These are phyloP conservation scores for Ranitomeya variabilis DNA, from an alignment of 2,113 vertebrate species.

Conservation along the genomic window DNA sequence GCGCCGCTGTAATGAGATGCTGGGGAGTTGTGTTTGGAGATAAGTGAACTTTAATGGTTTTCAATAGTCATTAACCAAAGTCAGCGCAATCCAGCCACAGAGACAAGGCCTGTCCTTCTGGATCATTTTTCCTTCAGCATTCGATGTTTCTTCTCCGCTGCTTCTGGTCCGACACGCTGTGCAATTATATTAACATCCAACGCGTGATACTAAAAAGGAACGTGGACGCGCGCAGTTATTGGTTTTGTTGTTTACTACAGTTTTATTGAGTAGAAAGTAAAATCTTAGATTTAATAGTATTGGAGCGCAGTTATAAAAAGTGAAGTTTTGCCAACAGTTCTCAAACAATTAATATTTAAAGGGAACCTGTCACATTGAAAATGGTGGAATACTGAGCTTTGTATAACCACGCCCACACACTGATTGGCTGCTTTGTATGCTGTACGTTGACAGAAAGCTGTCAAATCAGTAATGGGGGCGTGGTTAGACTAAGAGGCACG, in stretches of 20 bases:
- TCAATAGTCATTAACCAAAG: constrained; percentile 64
- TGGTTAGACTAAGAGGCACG: no score
- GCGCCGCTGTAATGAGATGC: constrained; percentile 59
- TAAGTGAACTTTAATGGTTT: constrained; percentile 69
- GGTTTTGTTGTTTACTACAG: neutral
- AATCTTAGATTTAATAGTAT: neutral
- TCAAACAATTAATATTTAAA: neutral
- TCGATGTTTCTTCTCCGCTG: neutral
- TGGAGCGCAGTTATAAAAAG: neutral
- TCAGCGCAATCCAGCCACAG: constrained; percentile 12
- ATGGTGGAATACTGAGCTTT: no score
- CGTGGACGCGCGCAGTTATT: neutral
- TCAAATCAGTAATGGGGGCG: no score
- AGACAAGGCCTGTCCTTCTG: constrained; percentile 41
- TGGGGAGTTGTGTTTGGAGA: constrained; percentile 59
- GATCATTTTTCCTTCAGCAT: constrained; percentile 28
- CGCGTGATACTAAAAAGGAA: neutral
- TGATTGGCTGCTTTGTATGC: no score
- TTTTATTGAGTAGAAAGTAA: neutral
- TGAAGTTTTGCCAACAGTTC: neutral
- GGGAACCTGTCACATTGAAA: no score
- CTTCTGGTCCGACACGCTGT: neutral
- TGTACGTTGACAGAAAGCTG: no score
- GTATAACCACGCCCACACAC: no score
- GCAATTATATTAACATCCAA: constrained; percentile 39